Evolutionary conservation across 2,797 vertebrate genomes (phyloP).

Genomic region (Acanthornis magna): DNA sequence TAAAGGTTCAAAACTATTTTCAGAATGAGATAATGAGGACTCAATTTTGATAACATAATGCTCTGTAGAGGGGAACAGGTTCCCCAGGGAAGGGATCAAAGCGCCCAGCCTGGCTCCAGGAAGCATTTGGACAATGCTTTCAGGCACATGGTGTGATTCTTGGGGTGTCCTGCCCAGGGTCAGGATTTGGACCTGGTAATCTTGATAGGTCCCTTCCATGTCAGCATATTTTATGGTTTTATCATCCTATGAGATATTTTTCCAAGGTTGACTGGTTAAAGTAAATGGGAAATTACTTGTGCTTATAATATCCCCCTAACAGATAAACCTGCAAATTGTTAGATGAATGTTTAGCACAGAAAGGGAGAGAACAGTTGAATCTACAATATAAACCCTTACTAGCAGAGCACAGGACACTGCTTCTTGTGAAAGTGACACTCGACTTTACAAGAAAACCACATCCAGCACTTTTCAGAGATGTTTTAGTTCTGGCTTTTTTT

Average conservation of each 20-base stretch:
- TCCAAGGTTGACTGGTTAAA: neutral
- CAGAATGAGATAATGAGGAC: neutral
- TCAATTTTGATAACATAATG: neutral
- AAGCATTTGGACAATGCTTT: neutral
- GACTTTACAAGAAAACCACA: neutral
- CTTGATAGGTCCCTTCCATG: neutral
- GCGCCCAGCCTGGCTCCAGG: neutral
- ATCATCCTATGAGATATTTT: neutral
- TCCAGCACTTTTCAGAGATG: neutral
- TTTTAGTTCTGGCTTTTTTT: neutral
- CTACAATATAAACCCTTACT: neutral
- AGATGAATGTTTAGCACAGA: neutral
- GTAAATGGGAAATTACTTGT: neutral
- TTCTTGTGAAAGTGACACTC: neutral
- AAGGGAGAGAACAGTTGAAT: neutral
- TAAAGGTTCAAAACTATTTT: neutral
- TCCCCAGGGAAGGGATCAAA: neutral
- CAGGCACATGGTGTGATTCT: neutral
- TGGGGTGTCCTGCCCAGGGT: neutral
- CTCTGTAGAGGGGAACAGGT: neutral
- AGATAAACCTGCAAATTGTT: neutral
- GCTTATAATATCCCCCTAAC: neutral
- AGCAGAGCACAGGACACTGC: neutral
- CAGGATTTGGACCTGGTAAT: neutral
- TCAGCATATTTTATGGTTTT: neutral